Evolutionary conservation across 2,888 invertebrate species (phyloP), one percentile per base, ranked within the genome.

Genomic region (Heliconius ethilla): DNA sequence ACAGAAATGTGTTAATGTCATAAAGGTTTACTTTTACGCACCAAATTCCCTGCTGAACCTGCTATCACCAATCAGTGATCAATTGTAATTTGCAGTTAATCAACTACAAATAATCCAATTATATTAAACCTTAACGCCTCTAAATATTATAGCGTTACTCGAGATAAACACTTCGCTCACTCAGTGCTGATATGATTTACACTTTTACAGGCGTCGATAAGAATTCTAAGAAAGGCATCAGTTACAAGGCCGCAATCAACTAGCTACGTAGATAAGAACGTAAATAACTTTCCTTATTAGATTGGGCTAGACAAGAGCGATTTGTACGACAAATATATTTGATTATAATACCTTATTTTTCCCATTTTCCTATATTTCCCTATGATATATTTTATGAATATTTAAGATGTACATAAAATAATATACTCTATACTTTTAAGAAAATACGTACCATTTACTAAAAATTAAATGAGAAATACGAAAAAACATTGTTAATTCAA

Each of bases 241-340:
- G 65, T 70, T 63, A 76, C 79, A 80, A 82, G 81, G 79, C 79
- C 83, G 82, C 84, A 81, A 82, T 77, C 82, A 83, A 76, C 67
- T 74, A 27, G 18, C 62, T 70, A 77, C 59, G 25, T 25, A 67
- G 78, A 78, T 80, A 77, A 69, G 62, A 70, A 75, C 22, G 22
- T 74, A 65, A 75, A 63, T 70, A 75, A 70, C 29, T 78, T 15
- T 55, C 22, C 25, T 45, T 70, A 51, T 18, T 37, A 59, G 72
- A 72, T 59, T 37, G 33, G n/a, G 51, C 51, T 51, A 45, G 45
- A 45, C 45, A 15, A 45, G 45, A 45, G 45, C 6, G 45, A 45
- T 45, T 45, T 45, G 45, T 45, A 45, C 15, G 45, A 45, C 15
- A 45, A 45, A 45, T 45, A 15, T 45, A 45, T 45, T 45, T 45